Percentiles rank a stretch among this genome's conserved stretches.
Evolutionary conservation across 35 echinoderm and acorn worm genomes (phyloP).

Genomic region (Apostichopus californicus): DNA sequence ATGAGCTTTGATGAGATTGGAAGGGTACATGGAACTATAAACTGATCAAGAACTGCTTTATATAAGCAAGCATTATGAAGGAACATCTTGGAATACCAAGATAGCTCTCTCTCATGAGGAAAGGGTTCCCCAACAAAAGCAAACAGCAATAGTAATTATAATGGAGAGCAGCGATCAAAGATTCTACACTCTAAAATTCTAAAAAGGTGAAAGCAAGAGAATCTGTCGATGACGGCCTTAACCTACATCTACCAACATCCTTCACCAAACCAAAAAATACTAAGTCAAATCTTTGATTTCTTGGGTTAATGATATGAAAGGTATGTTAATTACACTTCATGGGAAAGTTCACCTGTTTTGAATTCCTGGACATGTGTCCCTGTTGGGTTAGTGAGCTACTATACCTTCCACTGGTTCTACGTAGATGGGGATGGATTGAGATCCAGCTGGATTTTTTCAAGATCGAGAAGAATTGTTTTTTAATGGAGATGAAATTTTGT

Average conservation of each 20-base stretch:
- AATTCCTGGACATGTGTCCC: neutral
- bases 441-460: neutral
- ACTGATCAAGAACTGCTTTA: no score
- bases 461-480: neutral
- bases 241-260: no score
- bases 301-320: no score
- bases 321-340: neutral
- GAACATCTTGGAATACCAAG: neutral
- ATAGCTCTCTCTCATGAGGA: neutral
- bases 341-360: neutral
- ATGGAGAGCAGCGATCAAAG: neutral
- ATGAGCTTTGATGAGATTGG: no score
- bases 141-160: neutral
- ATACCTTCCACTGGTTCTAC: neutral
- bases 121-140: neutral
- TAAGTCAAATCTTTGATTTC: no score
- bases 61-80: no score
- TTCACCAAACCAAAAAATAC: no score
- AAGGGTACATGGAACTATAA: no score
- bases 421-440: neutral
- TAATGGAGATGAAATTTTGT: neutral
- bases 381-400: neutral
- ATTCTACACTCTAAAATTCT: neutral
- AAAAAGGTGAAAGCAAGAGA: no score
- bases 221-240: no score